Percentiles rank a stretch among this genome's conserved stretches.
These are phyloP conservation scores for Catharus fuscescens DNA, from an alignment of 2,113 vertebrate species.

Conservation along the genomic window DNA sequence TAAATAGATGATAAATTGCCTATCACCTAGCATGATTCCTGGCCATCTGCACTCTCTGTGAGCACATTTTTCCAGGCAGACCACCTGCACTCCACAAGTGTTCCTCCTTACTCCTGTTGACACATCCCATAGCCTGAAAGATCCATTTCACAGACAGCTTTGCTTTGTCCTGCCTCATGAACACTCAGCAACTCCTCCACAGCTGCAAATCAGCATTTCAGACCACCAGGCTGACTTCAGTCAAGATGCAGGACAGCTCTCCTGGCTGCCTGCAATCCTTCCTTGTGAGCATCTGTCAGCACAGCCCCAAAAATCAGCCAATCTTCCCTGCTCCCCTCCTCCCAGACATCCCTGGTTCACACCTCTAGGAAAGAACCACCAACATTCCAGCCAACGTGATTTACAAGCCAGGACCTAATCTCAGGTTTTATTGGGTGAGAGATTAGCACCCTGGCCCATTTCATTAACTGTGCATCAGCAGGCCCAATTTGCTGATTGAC, in stretches of 20 bases:
- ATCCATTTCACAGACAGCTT: background rate
- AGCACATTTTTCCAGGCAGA: background rate
- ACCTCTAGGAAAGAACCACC: background rate
- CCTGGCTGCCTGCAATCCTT: background rate
- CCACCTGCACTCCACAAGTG: background rate
- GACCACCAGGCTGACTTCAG: background rate
- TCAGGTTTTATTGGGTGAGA: background rate
- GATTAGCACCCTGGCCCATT: background rate
- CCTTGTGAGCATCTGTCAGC: background rate
- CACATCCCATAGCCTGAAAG: background rate
- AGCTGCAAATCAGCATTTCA: background rate
- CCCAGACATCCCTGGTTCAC: background rate
- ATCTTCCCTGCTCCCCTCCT: background rate
- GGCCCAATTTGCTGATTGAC: background rate
- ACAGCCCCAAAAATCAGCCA: background rate
- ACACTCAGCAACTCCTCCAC: background rate
- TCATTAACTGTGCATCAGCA: background rate
- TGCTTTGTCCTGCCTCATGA: background rate
- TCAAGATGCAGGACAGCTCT: background rate
- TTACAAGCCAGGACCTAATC: background rate
- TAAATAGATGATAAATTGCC: constrained; percentile 54
- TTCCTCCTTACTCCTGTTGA: background rate
- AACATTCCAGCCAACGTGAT: background rate
- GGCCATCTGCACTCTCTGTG: background rate
- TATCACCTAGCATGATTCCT: background rate